Evolutionary conservation across 2,888 invertebrate species (phyloP), one percentile per base, ranked within the genome.

Genomic region (Liodrosophila aerea): DNA sequence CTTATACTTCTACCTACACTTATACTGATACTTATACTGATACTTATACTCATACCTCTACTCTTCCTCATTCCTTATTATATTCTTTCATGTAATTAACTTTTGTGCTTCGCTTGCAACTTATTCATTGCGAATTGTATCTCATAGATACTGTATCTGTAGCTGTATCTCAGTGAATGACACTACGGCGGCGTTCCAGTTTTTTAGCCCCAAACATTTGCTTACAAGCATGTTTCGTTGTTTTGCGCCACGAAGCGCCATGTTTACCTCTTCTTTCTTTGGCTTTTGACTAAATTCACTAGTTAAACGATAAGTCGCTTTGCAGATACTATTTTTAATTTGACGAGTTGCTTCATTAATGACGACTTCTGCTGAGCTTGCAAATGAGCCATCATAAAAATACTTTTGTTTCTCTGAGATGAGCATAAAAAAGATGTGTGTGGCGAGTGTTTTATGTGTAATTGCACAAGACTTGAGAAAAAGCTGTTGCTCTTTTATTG

Each of bases 161-260:
- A n/a, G n/a, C n/a, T n/a, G n/a, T n/a, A 53, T 54, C 57, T 52
- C 22, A 31, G n/a, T 13, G 62, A 64, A 54, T 64, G 83, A 59
- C 69, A 73, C n/a, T n/a, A n/a, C 60, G 63, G 5, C 57, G 62
- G 18, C 59, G 86, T 63, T 84, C 77, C 65, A 86, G 46, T 80
- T 78, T n/a, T n/a, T n/a, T 43, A 22, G 22, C 44, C 41, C 44
- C 73, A 84, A 76, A 80, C 86, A 78, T 81, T 86, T 81, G 78
- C 86, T 78, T 78, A 78, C 77, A 78, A 78, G 81, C 77, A 86
- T 78, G 78, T 78, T 86, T 86, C 51, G 85, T 59, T 83, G 84
- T 78, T 65, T 61, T 49, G 57, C 34, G 22, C 22, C 59, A 43
- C 16, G 49, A 41, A 77, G 84, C 77, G 77, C 84, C 81, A 80